phyloP scores from a whole-genome alignment of 2,797 vertebrate genomes.

The Gymnoscopelus braueri region DNA sequence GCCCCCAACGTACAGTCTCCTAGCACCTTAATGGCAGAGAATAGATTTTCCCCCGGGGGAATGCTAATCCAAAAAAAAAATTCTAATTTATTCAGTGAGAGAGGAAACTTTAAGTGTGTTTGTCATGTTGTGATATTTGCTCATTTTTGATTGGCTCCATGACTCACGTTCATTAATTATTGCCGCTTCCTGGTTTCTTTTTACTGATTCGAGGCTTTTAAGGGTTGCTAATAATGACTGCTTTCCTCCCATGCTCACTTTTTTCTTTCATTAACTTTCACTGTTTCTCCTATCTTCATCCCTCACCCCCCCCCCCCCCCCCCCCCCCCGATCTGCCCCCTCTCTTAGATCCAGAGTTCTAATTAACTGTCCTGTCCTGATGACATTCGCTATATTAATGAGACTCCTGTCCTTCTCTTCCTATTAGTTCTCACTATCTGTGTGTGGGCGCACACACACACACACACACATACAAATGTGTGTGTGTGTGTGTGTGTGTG shows the following conservation, averaged over 20 bases:
- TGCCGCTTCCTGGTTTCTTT: no score
- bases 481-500: no score
- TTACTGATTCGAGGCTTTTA: neutral
- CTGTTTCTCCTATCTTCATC: conserved; percentile 20
- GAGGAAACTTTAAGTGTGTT: neutral
- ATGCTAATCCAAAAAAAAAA: neutral
- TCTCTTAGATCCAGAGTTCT: conserved; percentile 27
- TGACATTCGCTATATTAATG: conserved; percentile 65
- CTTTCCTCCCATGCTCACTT: neutral
- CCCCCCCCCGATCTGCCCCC: neutral
- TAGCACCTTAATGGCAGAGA: conserved; percentile 5
- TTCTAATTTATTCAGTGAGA: conserved; percentile 16
- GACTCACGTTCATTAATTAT: no score
- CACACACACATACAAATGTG: no score
- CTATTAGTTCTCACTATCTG: conserved; percentile 42
- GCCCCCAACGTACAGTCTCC: conserved; percentile 9
- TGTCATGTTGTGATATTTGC: conserved; percentile 15
- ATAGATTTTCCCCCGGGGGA: conserved; percentile 2
- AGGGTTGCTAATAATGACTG: neutral
- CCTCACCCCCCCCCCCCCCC: neutral
- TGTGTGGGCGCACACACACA: no score
- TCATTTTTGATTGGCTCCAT: neutral
- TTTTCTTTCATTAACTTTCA: conserved; percentile 16
- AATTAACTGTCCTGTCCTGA: conserved; percentile 58
- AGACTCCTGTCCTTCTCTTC: conserved; percentile 54